phyloP scores from a whole-genome alignment of 2,888 invertebrate species.

The Amphiduros pacificus region DNA sequence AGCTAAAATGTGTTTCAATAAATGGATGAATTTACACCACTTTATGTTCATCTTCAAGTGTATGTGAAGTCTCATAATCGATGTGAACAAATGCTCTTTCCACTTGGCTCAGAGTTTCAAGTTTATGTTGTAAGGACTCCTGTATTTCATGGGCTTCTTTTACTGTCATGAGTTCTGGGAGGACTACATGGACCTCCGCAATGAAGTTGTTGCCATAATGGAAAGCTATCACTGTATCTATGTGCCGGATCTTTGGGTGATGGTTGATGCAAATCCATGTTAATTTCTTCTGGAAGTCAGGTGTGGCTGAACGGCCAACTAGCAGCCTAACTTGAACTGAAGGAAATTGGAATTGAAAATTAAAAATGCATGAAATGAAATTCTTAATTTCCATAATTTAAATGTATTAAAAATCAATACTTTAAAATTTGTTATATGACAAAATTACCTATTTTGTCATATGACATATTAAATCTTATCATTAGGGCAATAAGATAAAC shows the following conservation, averaged over 20 bases:
- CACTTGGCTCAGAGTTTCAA: conserved; percentile 59
- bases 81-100: conserved; percentile 63
- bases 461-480: no score
- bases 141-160: conserved; percentile 61
- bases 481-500: no score
- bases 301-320: conserved; percentile 44
- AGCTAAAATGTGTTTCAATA: neutral
- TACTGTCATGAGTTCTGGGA: conserved; percentile 59
- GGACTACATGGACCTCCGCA: conserved; percentile 60
- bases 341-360: neutral
- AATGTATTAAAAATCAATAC: no score
- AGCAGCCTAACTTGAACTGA: conserved; percentile 49
- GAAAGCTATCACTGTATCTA: conserved; percentile 62
- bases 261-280: conserved; percentile 56
- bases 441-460: no score
- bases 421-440: no score
- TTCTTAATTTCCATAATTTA: no score
- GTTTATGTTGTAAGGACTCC: conserved; percentile 59
- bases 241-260: conserved; percentile 16
- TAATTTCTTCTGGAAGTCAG: conserved; percentile 51
- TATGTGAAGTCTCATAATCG: conserved; percentile 37
- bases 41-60: neutral
- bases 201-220: conserved; percentile 60
- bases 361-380: neutral
- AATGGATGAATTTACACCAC: neutral